Evolutionary conservation across 2,888 invertebrate genomes (phyloP), one percentile per base, ranked within the genome.

Genomic region (Heptascelio sp.): DNA sequence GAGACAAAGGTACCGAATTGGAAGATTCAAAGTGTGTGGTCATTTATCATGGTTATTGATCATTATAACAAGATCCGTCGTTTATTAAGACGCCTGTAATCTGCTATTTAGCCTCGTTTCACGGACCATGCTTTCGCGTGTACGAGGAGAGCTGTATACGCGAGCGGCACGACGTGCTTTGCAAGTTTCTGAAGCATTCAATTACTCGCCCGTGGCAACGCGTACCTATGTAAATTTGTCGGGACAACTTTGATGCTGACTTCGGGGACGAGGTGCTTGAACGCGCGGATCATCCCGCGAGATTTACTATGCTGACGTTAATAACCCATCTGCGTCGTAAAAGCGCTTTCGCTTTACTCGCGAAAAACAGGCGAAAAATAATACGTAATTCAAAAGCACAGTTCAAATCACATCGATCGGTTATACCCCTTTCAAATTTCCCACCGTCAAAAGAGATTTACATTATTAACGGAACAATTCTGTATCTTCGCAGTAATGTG

Each of bases 221-320:
- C 80, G 68, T 62, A 68, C 55, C 59, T 72, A 78, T 71, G 78
- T 78, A 83, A 83, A 78, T 83, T 75, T 71, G 79, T 75, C 79
- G 60, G 79, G 78, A 46, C 51, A 78, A 83, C 83, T 83, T 83
- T 83, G 83, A 75, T 62, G 78, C 78, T 68, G 82, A 82, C 78
- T 78, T 82, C 64, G 67, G 65, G 65, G 37, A 60, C 64, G 67
- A 34, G 57, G 25, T 57, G 57, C 23, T 25, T 64, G 30, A 75
- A 62, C 30, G 53, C 62, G 40, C 60, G 55, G 37, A 37, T 62
- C 65, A 70, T 43, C 51, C 51, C n/a, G 43, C 11, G 73, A 78
- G 78, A 79, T 83, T 75, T 71, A 73, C 72, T 51, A 55, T 26
- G 72, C 72, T 62, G 77, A 83, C 75, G 78, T 75, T 83, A 73